A percentile compares a stretch with the other conserved stretches of the same genome.
These are phyloP conservation scores for Bos javanicus DNA, from an alignment of 2,113 vertebrate species.

Conservation along the genomic window DNA sequence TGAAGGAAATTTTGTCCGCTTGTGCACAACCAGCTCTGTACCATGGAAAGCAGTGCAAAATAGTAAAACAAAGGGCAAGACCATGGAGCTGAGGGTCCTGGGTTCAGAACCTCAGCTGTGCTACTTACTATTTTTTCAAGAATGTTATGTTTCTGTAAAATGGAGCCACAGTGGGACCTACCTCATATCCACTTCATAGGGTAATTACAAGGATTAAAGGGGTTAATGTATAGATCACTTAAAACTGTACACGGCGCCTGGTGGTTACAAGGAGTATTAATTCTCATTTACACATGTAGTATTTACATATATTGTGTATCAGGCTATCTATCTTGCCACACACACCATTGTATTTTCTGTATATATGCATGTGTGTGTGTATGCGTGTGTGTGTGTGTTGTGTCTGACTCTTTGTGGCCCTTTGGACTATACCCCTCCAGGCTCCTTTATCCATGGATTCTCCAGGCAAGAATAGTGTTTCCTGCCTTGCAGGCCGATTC, in stretches of 20 bases:
- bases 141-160: background rate
- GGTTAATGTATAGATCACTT: background rate
- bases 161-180: background rate
- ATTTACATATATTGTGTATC: background rate
- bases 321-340: background rate
- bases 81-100: background rate
- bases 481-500: background rate
- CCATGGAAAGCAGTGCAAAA: fast-evolving
- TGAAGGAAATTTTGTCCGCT: background rate
- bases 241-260: background rate
- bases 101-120: background rate
- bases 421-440: background rate
- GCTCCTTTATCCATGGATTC: background rate
- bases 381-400: fast-evolving
- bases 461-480: background rate
- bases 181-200: background rate
- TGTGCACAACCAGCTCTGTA: background rate
- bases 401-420: background rate
- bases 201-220: background rate
- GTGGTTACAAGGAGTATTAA: background rate
- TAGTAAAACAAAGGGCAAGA: background rate
- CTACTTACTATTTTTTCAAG: background rate
- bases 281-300: background rate
- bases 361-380: background rate
- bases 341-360: background rate